Percentiles rank a stretch among this genome's conserved stretches.
phyloP scores from a whole-genome alignment of 1,140 invertebrate genomes.

The Caenorhabditis tropicalis region DNA sequence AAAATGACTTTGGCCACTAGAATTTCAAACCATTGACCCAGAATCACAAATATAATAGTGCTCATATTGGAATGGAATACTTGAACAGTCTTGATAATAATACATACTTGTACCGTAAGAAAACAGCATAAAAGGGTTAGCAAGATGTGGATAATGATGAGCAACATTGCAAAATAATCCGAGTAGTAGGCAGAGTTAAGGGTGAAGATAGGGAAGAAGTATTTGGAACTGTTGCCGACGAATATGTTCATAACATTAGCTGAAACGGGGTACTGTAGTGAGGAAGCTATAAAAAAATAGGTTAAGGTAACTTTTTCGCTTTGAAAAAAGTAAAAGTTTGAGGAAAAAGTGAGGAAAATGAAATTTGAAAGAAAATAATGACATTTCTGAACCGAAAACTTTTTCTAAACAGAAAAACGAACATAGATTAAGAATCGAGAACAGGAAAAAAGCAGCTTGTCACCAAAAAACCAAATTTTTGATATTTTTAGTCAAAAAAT shows the following conservation, averaged over 20 bases:
- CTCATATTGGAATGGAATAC: slow-evolving; percentile 19
- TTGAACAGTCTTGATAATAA: neutral
- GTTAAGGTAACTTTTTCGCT: no score
- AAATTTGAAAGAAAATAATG: no score
- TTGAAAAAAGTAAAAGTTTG: neutral
- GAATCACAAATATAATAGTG: neutral
- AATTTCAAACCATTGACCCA: slow-evolving; percentile 22
- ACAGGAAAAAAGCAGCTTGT: no score
- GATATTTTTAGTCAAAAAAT: no score
- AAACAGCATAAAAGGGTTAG: neutral
- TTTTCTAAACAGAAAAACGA: no score
- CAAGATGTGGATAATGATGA: slow-evolving; percentile 6
- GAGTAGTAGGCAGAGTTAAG: neutral
- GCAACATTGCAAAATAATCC: neutral
- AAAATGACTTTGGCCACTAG: neutral
- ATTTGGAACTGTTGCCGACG: neutral
- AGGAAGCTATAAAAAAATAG: no score
- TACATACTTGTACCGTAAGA: neutral
- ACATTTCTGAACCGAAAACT: no score
- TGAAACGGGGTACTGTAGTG: no score
- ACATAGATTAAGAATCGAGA: no score
- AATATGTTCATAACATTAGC: slow-evolving; percentile 37
- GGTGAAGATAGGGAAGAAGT: slow-evolving; percentile 13
- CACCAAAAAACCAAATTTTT: no score
- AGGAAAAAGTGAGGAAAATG: no score